phyloP scores from a whole-genome alignment of 1,140 invertebrate genomes.

The Drosophila kepulauana region DNA sequence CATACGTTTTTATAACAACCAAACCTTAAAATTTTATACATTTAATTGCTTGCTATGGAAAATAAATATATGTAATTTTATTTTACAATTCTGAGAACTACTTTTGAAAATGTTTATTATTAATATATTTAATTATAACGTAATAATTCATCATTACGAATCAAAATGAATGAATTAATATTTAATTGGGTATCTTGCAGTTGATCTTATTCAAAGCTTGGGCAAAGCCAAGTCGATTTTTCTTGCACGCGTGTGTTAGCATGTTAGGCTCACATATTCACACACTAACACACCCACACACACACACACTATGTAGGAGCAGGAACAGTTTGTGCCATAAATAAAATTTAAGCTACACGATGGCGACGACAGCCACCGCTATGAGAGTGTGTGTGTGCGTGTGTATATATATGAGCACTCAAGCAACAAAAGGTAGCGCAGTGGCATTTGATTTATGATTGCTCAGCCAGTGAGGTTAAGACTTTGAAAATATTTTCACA shows the following conservation, averaged over 20 bases:
- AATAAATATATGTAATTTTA: too few species aligned
- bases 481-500: slow-evolving; percentile 82
- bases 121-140: too few species aligned
- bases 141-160: too few species aligned
- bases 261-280: slow-evolving; percentile 42
- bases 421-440: slow-evolving; percentile 80
- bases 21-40: too few species aligned
- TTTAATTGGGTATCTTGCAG: background rate
- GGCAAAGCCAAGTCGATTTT: slow-evolving; percentile 38
- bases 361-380: slow-evolving; percentile 62
- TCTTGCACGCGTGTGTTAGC: slow-evolving; percentile 56
- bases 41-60: too few species aligned
- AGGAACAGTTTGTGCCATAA: slow-evolving; percentile 69
- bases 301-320: slow-evolving; percentile 24
- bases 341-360: slow-evolving; percentile 80
- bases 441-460: slow-evolving; percentile 80
- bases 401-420: slow-evolving; percentile 60
- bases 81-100: too few species aligned
- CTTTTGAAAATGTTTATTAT: background rate
- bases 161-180: background rate
- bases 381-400: slow-evolving; percentile 11
- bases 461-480: slow-evolving; percentile 80
- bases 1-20: too few species aligned
- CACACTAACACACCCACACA: slow-evolving; percentile 23
- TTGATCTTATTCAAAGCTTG: background rate